Percentiles rank a stretch among this genome's conserved stretches.
Conservation (phyloP, 2,888 invertebrate species). For the Nowickia ferox region DNA sequence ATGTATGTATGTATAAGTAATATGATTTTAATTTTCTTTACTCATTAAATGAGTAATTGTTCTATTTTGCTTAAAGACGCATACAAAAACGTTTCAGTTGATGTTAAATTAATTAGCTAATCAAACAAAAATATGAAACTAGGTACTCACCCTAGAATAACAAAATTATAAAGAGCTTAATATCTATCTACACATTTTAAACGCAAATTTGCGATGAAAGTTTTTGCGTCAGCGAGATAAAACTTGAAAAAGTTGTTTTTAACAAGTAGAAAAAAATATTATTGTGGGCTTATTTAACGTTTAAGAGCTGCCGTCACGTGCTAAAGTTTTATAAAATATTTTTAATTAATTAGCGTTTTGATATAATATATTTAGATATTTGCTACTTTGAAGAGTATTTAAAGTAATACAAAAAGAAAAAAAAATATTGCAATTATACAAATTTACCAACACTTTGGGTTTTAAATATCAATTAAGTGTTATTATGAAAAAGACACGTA, state of each 20-base stretch:
- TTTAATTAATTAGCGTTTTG: slow-evolving; percentile 28
- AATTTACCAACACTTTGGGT: slow-evolving; percentile 34
- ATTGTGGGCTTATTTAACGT: not conserved
- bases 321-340: slow-evolving; percentile 26
- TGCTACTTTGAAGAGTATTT: slow-evolving; percentile 2
- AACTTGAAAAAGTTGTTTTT: not conserved
- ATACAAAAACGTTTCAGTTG: slow-evolving; percentile 40
- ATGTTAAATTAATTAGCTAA: slow-evolving; percentile 48
- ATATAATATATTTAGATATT: slow-evolving; percentile 4
- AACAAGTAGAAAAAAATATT: not conserved
- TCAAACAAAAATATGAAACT: slow-evolving; percentile 16
- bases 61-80: slow-evolving; percentile 36
- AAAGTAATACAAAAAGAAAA: slow-evolving; percentile 21
- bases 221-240: slow-evolving; percentile 12
- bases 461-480: slow-evolving; percentile 64
- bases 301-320: slow-evolving; percentile 41
- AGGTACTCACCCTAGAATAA: not conserved
- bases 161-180: not conserved
- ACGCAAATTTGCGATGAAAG: slow-evolving; percentile 14
- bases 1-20: not conserved
- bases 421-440: slow-evolving; percentile 38
- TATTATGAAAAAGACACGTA: slow-evolving; percentile 39
- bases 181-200: not conserved
- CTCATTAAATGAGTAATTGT: slow-evolving; percentile 37
- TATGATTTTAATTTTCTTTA: not conserved